A percentile compares a stretch with the other conserved stretches of the same genome.
Conservation (phyloP, 2,888 invertebrate species). For the Imbricaverruca yamaguchii region DNA sequence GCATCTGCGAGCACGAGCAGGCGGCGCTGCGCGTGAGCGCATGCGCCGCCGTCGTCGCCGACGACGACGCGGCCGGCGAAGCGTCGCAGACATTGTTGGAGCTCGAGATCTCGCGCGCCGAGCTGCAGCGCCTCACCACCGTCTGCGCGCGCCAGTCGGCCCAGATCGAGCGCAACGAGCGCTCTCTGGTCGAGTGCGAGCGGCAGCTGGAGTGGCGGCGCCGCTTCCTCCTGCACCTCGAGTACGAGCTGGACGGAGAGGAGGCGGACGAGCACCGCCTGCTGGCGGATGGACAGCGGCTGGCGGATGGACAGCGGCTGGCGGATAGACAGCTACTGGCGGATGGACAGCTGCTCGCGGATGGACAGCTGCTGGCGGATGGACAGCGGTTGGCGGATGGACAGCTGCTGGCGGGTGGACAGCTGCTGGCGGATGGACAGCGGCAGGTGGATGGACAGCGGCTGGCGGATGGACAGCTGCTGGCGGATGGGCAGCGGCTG, state of each 20-base stretch:
- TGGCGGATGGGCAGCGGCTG: background rate
- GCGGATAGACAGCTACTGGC: background rate
- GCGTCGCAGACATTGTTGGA: background rate
- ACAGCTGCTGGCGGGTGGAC: too few species aligned
- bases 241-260: background rate
- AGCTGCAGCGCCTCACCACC: background rate
- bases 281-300: background rate
- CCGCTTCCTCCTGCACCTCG: background rate
- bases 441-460: too few species aligned
- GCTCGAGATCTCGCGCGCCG: constrained; percentile 20
- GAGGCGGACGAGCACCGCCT: background rate
- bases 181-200: background rate
- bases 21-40: background rate
- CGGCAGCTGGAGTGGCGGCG: background rate
- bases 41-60: background rate
- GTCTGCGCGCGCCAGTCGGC: constrained; percentile 1
- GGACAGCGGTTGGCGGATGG: background rate
- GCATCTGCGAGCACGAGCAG: constrained; percentile 11
- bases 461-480: background rate
- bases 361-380: background rate
- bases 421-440: background rate
- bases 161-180: constrained; percentile 11
- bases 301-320: background rate
- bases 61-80: background rate
- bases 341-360: background rate